Conservation (phyloP, 2,797 vertebrate species). For the Gymnopithys bicolor region DNA sequence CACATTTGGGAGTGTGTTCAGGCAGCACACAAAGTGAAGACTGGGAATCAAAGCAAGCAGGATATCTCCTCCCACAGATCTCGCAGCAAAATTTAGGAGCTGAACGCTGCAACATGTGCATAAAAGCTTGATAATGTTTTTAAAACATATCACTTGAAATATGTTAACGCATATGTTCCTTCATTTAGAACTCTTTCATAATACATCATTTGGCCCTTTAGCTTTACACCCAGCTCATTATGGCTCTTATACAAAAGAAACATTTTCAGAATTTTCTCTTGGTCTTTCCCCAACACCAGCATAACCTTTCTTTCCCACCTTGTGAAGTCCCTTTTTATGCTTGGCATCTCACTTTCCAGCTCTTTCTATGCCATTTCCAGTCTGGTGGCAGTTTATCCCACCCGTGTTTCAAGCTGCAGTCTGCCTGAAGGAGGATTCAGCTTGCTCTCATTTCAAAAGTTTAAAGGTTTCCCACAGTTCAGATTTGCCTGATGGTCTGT, state of each 20-base stretch:
- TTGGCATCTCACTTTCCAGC: neutral
- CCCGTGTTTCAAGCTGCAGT: neutral
- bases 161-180: constrained; percentile 69
- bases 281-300: neutral
- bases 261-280: neutral
- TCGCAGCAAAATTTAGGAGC: constrained; percentile 60
- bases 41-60: constrained; percentile 62
- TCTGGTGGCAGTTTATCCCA: neutral
- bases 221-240: constrained; percentile 52
- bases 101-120: constrained; percentile 64
- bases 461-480: constrained; percentile 18
- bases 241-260: constrained; percentile 10
- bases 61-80: constrained; percentile 65
- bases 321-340: neutral
- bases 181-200: constrained; percentile 52
- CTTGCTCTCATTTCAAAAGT: neutral
- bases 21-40: constrained; percentile 45
- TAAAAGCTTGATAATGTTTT: constrained; percentile 71
- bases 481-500: neutral
- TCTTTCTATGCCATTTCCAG: constrained; percentile 24
- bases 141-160: constrained; percentile 71
- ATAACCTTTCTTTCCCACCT: neutral
- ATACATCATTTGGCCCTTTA: constrained; percentile 59
- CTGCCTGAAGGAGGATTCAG: neutral
- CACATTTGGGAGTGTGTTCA: constrained; percentile 53